Conservation (phyloP, 2,113 vertebrate genomes). For the Polyodon spathula region DNA sequence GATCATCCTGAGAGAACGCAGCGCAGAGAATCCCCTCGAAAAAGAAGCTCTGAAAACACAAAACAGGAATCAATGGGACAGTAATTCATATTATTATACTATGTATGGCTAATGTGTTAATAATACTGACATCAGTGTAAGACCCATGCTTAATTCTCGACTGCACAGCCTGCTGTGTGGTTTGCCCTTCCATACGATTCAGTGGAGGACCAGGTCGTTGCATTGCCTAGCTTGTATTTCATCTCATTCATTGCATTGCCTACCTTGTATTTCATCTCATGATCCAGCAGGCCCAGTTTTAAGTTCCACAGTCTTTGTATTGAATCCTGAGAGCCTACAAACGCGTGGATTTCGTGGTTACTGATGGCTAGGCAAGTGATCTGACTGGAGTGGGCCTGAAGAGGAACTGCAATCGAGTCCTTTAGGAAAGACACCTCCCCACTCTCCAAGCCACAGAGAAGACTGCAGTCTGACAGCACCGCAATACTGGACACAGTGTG, state of each 20-base stretch:
- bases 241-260: neutral
- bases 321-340: slow-evolving; percentile 56
- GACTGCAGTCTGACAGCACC: slow-evolving; percentile 37
- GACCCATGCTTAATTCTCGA: no score
- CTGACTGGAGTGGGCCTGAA: slow-evolving; percentile 55
- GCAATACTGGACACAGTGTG: slow-evolving; percentile 46
- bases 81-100: neutral
- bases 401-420: slow-evolving; percentile 6
- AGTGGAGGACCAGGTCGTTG: no score
- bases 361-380: slow-evolving; percentile 57
- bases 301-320: slow-evolving; percentile 66
- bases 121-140: neutral
- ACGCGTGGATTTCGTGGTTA: slow-evolving; percentile 45
- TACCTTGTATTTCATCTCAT: slow-evolving; percentile 66
- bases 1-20: slow-evolving; percentile 61
- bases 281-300: slow-evolving; percentile 44
- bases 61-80: neutral
- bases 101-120: neutral
- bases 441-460: slow-evolving; percentile 44
- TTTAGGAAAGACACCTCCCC: slow-evolving; percentile 48
- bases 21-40: slow-evolving; percentile 57
- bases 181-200: no score
- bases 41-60: slow-evolving; percentile 46
- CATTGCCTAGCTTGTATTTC: no score
- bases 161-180: no score